A percentile compares a stretch with the other conserved stretches of the same genome.
Evolutionary conservation across 1,140 invertebrate genomes (phyloP).

Genomic region (Macrocentrus cingulum): DNA sequence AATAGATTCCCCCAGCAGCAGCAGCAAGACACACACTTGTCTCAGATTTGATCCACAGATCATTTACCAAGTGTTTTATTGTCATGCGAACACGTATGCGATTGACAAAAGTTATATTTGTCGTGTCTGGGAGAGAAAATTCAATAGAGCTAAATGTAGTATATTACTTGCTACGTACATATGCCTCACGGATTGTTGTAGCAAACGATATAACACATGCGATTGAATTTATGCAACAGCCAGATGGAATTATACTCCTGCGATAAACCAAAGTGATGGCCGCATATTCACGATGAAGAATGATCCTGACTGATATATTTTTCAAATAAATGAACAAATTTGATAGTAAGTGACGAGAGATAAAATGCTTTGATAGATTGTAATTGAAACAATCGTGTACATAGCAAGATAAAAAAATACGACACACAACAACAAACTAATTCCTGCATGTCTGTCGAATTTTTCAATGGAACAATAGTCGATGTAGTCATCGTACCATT

Average conservation of each 20-base stretch:
- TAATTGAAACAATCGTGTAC: no score
- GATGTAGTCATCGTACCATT: slow-evolving; percentile 23
- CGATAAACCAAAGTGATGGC: no score
- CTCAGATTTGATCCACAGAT: slow-evolving; percentile 11
- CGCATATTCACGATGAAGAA: slow-evolving; percentile 27
- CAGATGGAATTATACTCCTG: background rate
- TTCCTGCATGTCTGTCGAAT: background rate
- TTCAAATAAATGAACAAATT: background rate
- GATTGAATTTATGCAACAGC: slow-evolving; percentile 52
- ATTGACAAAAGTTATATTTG: background rate
- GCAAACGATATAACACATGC: slow-evolving; percentile 40
- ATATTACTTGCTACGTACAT: background rate
- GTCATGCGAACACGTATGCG: background rate
- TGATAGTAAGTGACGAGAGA: no score
- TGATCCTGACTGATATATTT: slow-evolving; percentile 37
- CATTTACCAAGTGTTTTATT: slow-evolving; percentile 8
- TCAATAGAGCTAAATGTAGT: background rate
- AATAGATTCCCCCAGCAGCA: slow-evolving; percentile 13
- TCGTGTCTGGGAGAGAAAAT: background rate
- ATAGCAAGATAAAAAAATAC: no score
- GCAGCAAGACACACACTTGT: slow-evolving; percentile 16
- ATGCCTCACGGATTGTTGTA: slow-evolving; percentile 8
- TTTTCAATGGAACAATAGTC: slow-evolving; percentile 23
- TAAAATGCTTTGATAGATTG: no score
- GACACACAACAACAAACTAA: background rate